Base-by-base conservation (phyloP, 1,140 invertebrate species). In the Epicauta chinensis region DNA sequence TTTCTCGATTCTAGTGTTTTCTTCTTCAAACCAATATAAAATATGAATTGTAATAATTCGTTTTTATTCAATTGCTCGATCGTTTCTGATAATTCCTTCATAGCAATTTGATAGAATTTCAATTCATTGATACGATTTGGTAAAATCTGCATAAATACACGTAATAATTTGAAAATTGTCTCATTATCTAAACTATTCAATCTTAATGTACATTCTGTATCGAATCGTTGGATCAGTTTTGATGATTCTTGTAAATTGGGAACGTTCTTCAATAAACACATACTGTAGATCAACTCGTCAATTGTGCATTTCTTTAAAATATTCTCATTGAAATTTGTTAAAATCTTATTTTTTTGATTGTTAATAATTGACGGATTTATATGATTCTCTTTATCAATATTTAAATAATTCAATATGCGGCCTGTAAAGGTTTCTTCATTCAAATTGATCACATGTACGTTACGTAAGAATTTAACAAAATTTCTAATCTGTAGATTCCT, bases 31-130 rank as follows among this genome's bases (percentile, higher is more conserved):
- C 58, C 64, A 10, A 65, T 42, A 59, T 64, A 64, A 55, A 67
- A 71, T 32, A 69, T 64, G n/a, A 65, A 54, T 38, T 68, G 62
- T 14, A 71, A 35, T 12, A 69, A 45, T 39, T 69, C 56, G 15
- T 62, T 59, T 38, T 56, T 60, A 32, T 46, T 39, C 14, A 66
- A 47, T 38, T 35, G 17, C 37, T 56, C 23, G 14, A 54, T 47
- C 16, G 53, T 37, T 14, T 46, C 40, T 17, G 42, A 38, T 29
- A 69, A 51, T 29, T 58, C 9, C 29, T 64, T 30, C 23, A 66
- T 53, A 0, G 56, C 62, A 3, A 43, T 15, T 17, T 56, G 38
- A 54, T 65, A 69, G 53, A 60, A 67, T 31, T 59, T 54, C 36
- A 53, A 58, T 30, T 62, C 39, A 10, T 41, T 60, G 14, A 67